phyloP scores from a whole-genome alignment of 2,888 invertebrate genomes.

The Galeruca laticollis region DNA sequence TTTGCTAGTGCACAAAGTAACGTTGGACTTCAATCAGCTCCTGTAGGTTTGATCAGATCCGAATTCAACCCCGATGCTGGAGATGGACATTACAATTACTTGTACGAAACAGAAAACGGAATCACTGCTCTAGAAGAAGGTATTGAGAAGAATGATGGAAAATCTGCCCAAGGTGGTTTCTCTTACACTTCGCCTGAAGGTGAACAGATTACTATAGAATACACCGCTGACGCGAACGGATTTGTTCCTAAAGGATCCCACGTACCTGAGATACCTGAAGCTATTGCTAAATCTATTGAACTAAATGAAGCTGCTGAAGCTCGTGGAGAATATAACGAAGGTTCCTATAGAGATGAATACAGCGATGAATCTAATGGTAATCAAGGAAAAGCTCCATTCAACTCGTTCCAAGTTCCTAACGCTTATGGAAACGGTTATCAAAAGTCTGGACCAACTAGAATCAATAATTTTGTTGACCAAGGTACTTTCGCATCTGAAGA shows the following conservation, averaged over 20 bases:
- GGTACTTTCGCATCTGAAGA: slow-evolving; percentile 13
- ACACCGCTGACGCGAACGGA: slow-evolving; percentile 72
- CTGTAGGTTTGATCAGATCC: slow-evolving; percentile 37
- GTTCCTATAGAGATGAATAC: slow-evolving; percentile 41
- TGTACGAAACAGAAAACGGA: slow-evolving; percentile 54
- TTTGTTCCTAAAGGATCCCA: slow-evolving; percentile 71
- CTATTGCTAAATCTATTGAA: slow-evolving; percentile 65
- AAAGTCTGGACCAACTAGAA: neutral
- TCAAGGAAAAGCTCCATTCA: neutral
- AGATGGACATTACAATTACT: slow-evolving; percentile 51
- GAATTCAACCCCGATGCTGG: slow-evolving; percentile 50
- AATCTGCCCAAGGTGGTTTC: slow-evolving; percentile 47
- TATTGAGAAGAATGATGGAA: slow-evolving; percentile 41
- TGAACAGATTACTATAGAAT: slow-evolving; percentile 54
- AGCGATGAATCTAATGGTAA: slow-evolving; percentile 22
- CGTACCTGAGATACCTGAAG: slow-evolving; percentile 72
- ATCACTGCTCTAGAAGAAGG: slow-evolving; percentile 53
- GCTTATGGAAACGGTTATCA: slow-evolving; percentile 9
- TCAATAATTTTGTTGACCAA: neutral
- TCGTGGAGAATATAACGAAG: slow-evolving; percentile 48
- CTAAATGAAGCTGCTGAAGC: slow-evolving; percentile 50
- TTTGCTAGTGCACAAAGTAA: slow-evolving; percentile 2
- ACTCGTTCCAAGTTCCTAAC: neutral
- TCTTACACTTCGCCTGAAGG: slow-evolving; percentile 59
- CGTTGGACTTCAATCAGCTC: slow-evolving; percentile 8